A percentile compares a stretch with the other conserved stretches of the same genome.
phyloP scores from a whole-genome alignment of 2,888 invertebrate species.

The Drosophila tanythrix region DNA sequence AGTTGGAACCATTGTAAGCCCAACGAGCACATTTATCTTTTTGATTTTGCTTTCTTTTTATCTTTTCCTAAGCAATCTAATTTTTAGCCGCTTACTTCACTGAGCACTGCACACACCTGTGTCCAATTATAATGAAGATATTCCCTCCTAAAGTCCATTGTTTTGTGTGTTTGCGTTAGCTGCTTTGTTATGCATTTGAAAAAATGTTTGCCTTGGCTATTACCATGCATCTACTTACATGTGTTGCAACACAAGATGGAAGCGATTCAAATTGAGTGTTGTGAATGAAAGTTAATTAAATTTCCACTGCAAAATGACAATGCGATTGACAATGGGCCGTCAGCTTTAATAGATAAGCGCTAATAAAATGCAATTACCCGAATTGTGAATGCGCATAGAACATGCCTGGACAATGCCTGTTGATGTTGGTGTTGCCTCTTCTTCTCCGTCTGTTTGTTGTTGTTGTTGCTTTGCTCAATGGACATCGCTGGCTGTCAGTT shows the following conservation, averaged over 20 bases:
- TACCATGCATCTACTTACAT: conserved; percentile 41
- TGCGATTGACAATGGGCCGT: conserved; percentile 39
- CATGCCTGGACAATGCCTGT: conserved; percentile 37
- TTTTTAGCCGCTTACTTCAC: conserved; percentile 35
- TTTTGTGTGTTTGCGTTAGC: conserved; percentile 28
- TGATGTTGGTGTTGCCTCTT: not conserved
- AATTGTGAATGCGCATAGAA: conserved; percentile 34
- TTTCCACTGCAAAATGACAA: conserved; percentile 37
- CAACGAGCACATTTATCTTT: conserved; percentile 61
- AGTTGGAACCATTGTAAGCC: conserved; percentile 41
- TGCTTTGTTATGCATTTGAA: conserved; percentile 31
- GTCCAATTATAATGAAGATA: conserved; percentile 26
- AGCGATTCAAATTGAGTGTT: not conserved
- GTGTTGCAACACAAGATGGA: conserved; percentile 15
- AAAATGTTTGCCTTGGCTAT: conserved; percentile 20
- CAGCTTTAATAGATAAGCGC: conserved; percentile 56
- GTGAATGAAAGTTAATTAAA: conserved; percentile 51
- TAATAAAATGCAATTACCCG: conserved; percentile 73
- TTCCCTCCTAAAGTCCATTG: conserved; percentile 5
- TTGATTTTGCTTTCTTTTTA: conserved; percentile 17
- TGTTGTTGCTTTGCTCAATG: conserved; percentile 22
- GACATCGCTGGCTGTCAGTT: conserved; percentile 60
- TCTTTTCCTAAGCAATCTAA: conserved; percentile 16
- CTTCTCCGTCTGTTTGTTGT: not conserved
- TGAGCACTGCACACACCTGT: conserved; percentile 60